Conservation (phyloP, 2,888 invertebrate species). For the Calliphora vomitoria region DNA sequence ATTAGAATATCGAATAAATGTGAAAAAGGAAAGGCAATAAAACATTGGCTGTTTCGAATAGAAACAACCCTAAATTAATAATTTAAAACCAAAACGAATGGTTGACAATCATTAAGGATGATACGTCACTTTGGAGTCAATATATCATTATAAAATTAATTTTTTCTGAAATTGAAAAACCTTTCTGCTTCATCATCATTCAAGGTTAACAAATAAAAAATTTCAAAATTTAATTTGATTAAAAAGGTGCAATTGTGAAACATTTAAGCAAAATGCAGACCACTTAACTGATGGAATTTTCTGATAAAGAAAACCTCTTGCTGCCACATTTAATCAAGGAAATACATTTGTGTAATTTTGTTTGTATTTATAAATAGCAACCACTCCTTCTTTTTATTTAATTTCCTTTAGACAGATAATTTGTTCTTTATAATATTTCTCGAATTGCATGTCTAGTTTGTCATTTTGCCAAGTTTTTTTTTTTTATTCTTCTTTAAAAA, state of each 20-base stretch:
- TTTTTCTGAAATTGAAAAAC: no score
- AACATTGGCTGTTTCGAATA: neutral
- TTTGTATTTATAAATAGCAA: slow-evolving; percentile 6
- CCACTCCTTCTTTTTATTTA: slow-evolving; percentile 8
- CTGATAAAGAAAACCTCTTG: neutral
- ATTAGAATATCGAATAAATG: neutral
- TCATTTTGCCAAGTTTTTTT: slow-evolving; percentile 23
- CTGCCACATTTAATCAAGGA: slow-evolving; percentile 6
- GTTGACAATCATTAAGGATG: no score
- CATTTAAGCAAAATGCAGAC: neutral
- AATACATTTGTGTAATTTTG: slow-evolving; percentile 8
- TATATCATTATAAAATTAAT: no score
- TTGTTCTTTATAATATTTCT: slow-evolving; percentile 8
- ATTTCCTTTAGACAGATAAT: slow-evolving; percentile 11
- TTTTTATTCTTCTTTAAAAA: neutral
- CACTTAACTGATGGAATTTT: slow-evolving; percentile 29
- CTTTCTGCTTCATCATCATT: neutral
- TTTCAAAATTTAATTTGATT: neutral
- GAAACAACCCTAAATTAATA: neutral
- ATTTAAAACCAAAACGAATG: no score
- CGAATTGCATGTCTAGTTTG: neutral
- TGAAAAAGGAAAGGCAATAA: neutral
- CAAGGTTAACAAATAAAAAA: neutral
- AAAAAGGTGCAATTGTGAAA: neutral
- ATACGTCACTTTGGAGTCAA: no score